These are phyloP conservation scores for Erinaceus europaeus DNA, from an alignment of 2,113 vertebrate genomes.

Conservation along the genomic window DNA sequence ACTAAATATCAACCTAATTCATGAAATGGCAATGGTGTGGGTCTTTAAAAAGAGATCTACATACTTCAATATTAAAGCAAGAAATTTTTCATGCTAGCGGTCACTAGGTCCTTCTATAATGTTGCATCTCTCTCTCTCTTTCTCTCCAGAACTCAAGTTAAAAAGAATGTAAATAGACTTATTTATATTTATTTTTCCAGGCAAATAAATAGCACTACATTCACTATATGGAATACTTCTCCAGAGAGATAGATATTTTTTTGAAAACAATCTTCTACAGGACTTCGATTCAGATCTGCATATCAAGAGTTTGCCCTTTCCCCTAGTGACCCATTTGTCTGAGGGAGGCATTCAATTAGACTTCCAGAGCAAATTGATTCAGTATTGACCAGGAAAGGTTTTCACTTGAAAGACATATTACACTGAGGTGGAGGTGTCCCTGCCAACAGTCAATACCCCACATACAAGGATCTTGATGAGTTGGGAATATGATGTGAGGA, in stretches of 20 bases:
- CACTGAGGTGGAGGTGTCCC: conserved; percentile 1
- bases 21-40: not conserved
- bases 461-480: not conserved
- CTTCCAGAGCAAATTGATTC: conserved; percentile 63
- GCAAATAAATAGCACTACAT: conserved; percentile 6
- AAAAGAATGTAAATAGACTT: conserved; percentile 25
- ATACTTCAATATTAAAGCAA: not conserved
- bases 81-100: not conserved
- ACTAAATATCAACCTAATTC: not conserved
- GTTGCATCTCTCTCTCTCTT: not conserved
- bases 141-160: not conserved
- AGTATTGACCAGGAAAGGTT: conserved; percentile 62
- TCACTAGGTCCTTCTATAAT: not conserved
- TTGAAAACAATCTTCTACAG: conserved; percentile 39
- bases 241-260: conserved; percentile 13
- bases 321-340: conserved; percentile 68
- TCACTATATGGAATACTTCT: not conserved
- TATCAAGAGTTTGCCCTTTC: conserved; percentile 65
- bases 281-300: conserved; percentile 54
- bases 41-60: not conserved
- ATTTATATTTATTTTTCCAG: conserved; percentile 10
- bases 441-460: conserved; percentile 27
- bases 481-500: conserved; percentile 10
- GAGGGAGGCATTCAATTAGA: conserved; percentile 72
- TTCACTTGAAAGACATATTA: conserved; percentile 57